Evolutionary conservation across 1,140 invertebrate species (phyloP).

Genomic region (Bathynomus jamesi): DNA sequence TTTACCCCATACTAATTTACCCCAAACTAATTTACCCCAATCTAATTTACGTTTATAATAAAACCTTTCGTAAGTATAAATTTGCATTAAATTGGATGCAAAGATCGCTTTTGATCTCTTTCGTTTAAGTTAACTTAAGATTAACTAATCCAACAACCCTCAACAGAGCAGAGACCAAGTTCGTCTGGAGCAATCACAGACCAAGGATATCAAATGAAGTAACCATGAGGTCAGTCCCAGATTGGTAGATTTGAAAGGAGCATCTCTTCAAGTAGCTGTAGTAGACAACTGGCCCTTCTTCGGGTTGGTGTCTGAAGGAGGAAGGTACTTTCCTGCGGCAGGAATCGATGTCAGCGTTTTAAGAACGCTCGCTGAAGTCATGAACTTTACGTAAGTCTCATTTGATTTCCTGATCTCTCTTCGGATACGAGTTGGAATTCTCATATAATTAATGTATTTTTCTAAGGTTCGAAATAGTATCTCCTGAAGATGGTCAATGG

Average conservation of each 20-base stretch:
- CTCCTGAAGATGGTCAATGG: slow-evolving; percentile 10
- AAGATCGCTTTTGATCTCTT: no score
- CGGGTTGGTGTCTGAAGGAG: not conserved
- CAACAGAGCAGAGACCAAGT: no score
- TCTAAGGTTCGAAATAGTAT: slow-evolving; percentile 1
- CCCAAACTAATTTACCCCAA: no score
- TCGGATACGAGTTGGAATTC: not conserved
- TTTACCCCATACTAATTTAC: no score
- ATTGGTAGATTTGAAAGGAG: not conserved
- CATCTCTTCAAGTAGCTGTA: not conserved
- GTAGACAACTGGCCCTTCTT: slow-evolving; percentile 12
- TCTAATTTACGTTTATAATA: no score
- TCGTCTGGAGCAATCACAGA: no score
- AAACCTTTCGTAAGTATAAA: no score
- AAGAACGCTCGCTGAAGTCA: not conserved
- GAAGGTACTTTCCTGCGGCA: not conserved
- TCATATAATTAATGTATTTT: not conserved
- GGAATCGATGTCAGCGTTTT: slow-evolving; percentile 2
- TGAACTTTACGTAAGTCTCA: slow-evolving; percentile 5
- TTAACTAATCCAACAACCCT: no score
- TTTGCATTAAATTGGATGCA: no score
- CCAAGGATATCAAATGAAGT: no score
- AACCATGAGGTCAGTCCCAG: no score
- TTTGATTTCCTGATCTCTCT: not conserved
- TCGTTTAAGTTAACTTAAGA: no score